These are phyloP conservation scores for Dendrophyllia cribrosa DNA, from an alignment of 64 coral and sea anemone species.

Conservation along the genomic window DNA sequence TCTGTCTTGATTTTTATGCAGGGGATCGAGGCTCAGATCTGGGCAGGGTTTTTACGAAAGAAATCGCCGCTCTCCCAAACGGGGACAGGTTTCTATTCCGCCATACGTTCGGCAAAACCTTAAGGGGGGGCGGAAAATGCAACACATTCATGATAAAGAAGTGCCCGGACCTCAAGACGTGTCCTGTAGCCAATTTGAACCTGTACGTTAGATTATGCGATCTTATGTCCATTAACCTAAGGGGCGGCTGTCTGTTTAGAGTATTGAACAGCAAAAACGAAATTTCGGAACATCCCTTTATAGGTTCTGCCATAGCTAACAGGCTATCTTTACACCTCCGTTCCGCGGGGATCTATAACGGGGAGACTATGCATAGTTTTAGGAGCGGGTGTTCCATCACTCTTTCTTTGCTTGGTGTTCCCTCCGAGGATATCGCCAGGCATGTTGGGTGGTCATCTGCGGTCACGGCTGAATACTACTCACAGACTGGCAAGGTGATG, in stretches of 20 bases:
- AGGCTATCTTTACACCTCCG: slow-evolving; percentile 2
- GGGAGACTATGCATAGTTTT: too few species aligned
- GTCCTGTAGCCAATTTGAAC: too few species aligned
- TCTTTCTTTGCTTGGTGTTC: slow-evolving; percentile 20
- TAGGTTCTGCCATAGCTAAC: not conserved
- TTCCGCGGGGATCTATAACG: slow-evolving; percentile 1
- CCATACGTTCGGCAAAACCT: too few species aligned
- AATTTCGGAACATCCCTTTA: not conserved
- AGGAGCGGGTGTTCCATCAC: too few species aligned
- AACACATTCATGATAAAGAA: too few species aligned
- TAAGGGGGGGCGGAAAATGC: too few species aligned
- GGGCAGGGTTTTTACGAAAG: slow-evolving; percentile 10
- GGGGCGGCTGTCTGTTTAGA: not conserved
- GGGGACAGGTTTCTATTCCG: too few species aligned
- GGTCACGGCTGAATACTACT: slow-evolving; percentile 19
- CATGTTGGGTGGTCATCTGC: too few species aligned
- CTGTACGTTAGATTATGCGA: too few species aligned
- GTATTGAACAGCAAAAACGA: not conserved
- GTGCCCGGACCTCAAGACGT: too few species aligned
- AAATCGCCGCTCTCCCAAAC: not conserved
- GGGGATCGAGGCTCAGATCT: slow-evolving; percentile 40
- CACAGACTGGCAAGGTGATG: slow-evolving; percentile 29
- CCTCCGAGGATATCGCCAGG: not conserved
- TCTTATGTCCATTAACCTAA: slow-evolving; percentile 6
- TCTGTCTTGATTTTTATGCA: slow-evolving; percentile 44